phyloP scores from a whole-genome alignment of 2,888 invertebrate species.

The Diplolepis rosae region DNA sequence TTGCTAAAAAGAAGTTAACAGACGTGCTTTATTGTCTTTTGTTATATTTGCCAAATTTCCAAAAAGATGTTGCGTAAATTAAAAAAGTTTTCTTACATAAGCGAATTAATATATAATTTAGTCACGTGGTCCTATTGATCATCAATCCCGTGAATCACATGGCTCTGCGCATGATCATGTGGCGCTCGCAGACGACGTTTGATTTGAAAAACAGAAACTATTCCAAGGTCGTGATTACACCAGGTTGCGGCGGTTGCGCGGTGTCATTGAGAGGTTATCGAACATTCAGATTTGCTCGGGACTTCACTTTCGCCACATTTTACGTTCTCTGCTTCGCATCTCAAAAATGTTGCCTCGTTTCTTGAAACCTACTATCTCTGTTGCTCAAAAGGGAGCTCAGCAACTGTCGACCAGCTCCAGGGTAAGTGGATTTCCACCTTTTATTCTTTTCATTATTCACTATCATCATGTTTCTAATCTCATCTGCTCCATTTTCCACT shows the following conservation, averaged over 20 bases:
- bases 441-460: neutral
- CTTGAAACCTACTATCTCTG: slow-evolving; percentile 59
- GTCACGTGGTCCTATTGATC: no score
- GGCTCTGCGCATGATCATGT: neutral
- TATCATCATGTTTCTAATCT: neutral
- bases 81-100: no score
- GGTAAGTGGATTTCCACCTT: slow-evolving; percentile 52
- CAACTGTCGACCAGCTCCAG: slow-evolving; percentile 66
- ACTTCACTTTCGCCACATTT: neutral
- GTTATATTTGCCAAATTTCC: no score
- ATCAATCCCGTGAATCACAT: no score
- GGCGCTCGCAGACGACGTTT: neutral
- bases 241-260: neutral
- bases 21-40: no score
- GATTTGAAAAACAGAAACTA: neutral
- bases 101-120: no score
- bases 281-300: neutral
- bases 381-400: slow-evolving; percentile 64
- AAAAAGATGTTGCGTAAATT: no score
- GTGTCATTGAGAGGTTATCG: slow-evolving; percentile 30
- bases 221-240: neutral
- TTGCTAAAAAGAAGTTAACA: no score
- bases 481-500: slow-evolving; percentile 2
- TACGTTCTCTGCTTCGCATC: neutral
- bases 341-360: slow-evolving; percentile 68